Conservation (phyloP, 2,113 vertebrate species). For the Brachyhypopomus occidentalis region DNA sequence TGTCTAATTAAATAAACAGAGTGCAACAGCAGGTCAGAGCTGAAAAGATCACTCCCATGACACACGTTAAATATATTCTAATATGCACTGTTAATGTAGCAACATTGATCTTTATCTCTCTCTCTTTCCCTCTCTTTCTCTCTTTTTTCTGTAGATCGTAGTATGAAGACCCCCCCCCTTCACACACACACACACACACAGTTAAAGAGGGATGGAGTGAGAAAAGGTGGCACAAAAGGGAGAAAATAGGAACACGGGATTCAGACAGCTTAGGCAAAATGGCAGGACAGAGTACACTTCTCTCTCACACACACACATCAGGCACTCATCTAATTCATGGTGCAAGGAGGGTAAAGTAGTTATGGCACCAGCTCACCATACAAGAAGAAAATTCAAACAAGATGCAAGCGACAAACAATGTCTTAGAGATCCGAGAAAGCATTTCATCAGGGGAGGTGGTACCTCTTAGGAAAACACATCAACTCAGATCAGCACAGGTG, state of each 20-base stretch:
- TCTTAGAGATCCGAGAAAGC: constrained; percentile 27
- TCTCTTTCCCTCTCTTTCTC: not conserved
- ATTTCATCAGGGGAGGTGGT: constrained; percentile 28
- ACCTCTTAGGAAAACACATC: constrained; percentile 18
- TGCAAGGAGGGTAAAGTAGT: not conserved
- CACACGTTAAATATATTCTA: not conserved
- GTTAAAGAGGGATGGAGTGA: not conserved
- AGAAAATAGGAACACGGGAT: not conserved
- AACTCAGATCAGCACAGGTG: constrained; percentile 13
- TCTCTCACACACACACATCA: not conserved
- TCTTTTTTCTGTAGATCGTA: constrained; percentile 19
- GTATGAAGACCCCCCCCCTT: constrained; percentile 6
- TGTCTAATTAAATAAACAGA: not conserved
- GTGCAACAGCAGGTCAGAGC: constrained; percentile 1
- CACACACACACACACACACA: constrained; percentile 1
- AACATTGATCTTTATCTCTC: not conserved
- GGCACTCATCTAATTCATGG: not conserved
- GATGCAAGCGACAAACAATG: constrained; percentile 14
- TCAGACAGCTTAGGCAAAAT: not conserved
- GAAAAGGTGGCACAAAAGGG: not conserved
- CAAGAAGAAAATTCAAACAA: constrained; percentile 22
- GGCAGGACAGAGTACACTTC: not conserved
- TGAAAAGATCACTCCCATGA: not conserved
- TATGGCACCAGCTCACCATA: not conserved
- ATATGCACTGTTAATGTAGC: not conserved